Percentiles rank a stretch among this genome's conserved stretches.
Evolutionary conservation across 2,797 vertebrate species (phyloP).

Genomic region (Synaphobranchus kaupii): DNA sequence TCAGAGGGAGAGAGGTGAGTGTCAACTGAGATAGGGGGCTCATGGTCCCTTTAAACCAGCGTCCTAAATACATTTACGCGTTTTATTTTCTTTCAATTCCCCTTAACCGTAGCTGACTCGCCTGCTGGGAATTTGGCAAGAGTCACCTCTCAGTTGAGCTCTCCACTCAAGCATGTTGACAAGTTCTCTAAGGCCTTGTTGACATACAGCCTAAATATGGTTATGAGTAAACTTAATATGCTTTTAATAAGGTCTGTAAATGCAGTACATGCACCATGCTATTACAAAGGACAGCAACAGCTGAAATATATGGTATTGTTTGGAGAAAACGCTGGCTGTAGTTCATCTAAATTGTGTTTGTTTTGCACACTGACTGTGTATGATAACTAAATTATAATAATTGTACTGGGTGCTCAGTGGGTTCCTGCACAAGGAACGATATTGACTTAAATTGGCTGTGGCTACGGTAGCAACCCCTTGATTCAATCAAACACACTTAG

Average conservation of each 20-base stretch:
- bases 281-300: neutral
- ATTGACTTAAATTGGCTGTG: neutral
- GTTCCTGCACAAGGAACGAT: neutral
- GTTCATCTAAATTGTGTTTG: neutral
- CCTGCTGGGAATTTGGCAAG: conserved; percentile 39
- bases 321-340: neutral
- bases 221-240: neutral
- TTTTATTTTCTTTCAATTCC: conserved; percentile 66
- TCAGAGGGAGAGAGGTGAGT: conserved; percentile 62
- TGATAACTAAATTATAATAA: neutral
- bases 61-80: conserved; percentile 70
- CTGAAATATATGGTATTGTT: neutral
- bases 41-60: conserved; percentile 55
- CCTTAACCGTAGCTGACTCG: conserved; percentile 46
- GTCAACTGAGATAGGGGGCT: conserved; percentile 42
- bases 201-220: neutral
- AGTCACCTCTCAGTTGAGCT: conserved; percentile 14
- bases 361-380: neutral
- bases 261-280: neutral
- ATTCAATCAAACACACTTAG: neutral
- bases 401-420: neutral
- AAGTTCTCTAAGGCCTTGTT: conserved; percentile 1
- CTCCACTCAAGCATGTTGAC: neutral
- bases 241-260: neutral
- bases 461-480: neutral